A percentile compares a stretch with the other conserved stretches of the same genome.
These are phyloP conservation scores for Zootoca vivipara DNA, from an alignment of 2,113 vertebrate genomes.

Conservation along the genomic window DNA sequence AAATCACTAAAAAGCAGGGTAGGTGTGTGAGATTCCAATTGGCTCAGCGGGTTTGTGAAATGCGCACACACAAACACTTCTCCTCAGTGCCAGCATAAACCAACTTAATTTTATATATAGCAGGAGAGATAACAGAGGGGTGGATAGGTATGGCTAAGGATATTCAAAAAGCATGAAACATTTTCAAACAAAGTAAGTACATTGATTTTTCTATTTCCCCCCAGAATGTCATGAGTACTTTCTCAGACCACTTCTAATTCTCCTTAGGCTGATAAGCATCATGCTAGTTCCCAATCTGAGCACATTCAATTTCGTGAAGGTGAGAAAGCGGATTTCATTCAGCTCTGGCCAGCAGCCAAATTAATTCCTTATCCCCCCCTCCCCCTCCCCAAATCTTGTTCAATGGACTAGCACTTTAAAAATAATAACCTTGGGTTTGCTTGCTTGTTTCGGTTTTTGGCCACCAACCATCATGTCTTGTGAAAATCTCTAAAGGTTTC, in stretches of 20 bases:
- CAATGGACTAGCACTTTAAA: background rate
- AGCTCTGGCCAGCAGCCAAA: background rate
- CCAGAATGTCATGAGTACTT: background rate
- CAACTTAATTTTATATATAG: background rate
- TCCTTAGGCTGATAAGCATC: background rate
- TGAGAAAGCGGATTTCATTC: background rate
- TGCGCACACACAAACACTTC: background rate
- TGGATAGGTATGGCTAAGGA: too few relatives aligned
- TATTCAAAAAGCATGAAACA: background rate
- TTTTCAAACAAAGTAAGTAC: background rate
- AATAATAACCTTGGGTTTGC: background rate
- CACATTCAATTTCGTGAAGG: background rate
- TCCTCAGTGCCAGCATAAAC: background rate
- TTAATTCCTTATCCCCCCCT: background rate
- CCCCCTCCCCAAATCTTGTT: background rate
- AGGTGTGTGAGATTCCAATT: too few relatives aligned
- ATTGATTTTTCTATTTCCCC: background rate
- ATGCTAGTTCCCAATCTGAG: background rate
- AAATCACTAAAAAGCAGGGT: background rate
- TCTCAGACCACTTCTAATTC: background rate
- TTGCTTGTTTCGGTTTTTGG: background rate
- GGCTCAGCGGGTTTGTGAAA: background rate
- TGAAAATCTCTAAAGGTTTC: accelerated
- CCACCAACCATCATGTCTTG: background rate
- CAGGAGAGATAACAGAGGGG: accelerated